These are phyloP conservation scores for Caranx ignobilis DNA, from an alignment of 2,113 vertebrate genomes.

Conservation along the genomic window DNA sequence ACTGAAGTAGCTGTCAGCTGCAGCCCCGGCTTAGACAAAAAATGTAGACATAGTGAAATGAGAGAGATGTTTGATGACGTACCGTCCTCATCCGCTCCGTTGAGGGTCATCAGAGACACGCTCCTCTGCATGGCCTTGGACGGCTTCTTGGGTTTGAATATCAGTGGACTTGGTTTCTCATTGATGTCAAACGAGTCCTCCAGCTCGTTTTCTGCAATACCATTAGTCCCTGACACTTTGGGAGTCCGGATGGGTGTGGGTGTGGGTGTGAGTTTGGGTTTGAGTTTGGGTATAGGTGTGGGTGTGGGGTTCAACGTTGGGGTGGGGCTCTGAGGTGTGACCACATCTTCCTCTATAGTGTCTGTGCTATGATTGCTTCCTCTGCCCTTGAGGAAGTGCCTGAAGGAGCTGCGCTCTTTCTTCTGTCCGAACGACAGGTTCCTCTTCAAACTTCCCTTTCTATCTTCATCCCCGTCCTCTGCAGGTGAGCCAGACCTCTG, in stretches of 20 bases:
- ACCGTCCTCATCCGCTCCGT: constrained; percentile 77
- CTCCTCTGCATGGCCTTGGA: constrained; percentile 77
- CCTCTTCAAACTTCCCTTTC: constrained; percentile 57
- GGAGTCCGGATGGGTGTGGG: too few relatives aligned
- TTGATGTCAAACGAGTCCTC: constrained; percentile 79
- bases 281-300: too few relatives aligned
- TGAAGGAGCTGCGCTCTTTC: constrained; percentile 80
- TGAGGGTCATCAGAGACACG: constrained; percentile 80
- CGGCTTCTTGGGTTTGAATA: constrained; percentile 71
- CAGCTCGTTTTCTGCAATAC: constrained; percentile 21
- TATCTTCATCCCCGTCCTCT: constrained; percentile 52
- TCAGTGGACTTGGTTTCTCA: constrained; percentile 64
- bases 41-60: background rate
- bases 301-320: background rate
- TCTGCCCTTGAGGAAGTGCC: constrained; percentile 77
- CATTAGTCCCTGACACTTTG: constrained; percentile 47
- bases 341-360: constrained; percentile 56
- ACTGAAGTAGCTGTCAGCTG: background rate
- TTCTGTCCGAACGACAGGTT: constrained; percentile 30
- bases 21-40: background rate
- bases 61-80: background rate
- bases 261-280: too few relatives aligned
- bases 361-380: constrained; percentile 54
- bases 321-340: constrained; percentile 48
- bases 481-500: constrained; percentile 17